phyloP scores from a whole-genome alignment of 2,797 vertebrate genomes.

The Clarias fuscus region DNA sequence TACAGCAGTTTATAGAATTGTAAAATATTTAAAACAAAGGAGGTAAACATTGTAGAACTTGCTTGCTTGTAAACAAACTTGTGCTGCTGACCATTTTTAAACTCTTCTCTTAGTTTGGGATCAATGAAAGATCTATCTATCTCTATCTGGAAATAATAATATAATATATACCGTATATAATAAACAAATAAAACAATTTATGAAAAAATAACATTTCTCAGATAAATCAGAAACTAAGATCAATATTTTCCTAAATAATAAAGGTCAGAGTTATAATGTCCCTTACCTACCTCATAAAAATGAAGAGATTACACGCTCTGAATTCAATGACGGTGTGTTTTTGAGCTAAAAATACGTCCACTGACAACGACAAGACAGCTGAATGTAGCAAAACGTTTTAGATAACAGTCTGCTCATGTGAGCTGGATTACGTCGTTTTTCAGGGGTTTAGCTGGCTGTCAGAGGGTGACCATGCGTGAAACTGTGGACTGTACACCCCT shows the following conservation, averaged over 20 bases:
- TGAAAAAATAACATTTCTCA: too few relatives aligned
- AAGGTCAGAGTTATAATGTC: background rate
- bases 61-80: background rate
- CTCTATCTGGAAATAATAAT: too few relatives aligned
- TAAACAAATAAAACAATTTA: too few relatives aligned
- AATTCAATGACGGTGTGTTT: background rate
- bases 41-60: background rate
- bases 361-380: background rate
- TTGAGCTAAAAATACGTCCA: background rate
- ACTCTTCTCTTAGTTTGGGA: background rate
- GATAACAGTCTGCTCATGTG: conserved; percentile 42
- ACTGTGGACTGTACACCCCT: conserved; percentile 60
- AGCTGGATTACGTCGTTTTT: conserved; percentile 31
- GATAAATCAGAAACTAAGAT: too few relatives aligned
- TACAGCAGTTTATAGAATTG: background rate
- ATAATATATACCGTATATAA: too few relatives aligned
- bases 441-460: conserved; percentile 38
- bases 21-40: background rate
- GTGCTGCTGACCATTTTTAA: background rate
- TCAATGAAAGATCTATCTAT: too few relatives aligned
- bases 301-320: background rate
- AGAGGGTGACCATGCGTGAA: conserved; percentile 46
- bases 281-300: conserved; percentile 29
- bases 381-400: conserved; percentile 28
- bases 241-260: background rate